Base-by-base conservation (phyloP, 1,140 invertebrate genomes). In the Meloidogyne floridensis region DNA sequence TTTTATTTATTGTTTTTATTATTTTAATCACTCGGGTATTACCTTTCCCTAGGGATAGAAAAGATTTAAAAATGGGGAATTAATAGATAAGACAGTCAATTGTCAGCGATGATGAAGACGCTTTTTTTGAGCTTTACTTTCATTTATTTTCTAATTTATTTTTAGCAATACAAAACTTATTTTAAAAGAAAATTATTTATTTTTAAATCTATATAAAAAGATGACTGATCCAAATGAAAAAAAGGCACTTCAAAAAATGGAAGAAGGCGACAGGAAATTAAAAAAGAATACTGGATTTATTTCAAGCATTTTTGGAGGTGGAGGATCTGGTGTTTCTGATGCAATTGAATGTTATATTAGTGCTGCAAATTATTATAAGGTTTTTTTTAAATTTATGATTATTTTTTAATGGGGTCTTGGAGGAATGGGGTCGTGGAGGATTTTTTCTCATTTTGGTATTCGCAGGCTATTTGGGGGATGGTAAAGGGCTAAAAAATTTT, bases 161-260 rank as follows among this genome's bases (percentile, higher is more conserved):
- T 65, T 18, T 6, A 65, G 59, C 59, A 65, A 65, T 65, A 65
- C 47, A 32, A 32, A 32, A 2, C 32, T 47, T 47, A 65, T 6
- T n/a, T 65, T n/a, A 6, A 15, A 59, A 15, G 4, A 15, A 59
- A n/a, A 65, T 32, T 77, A 32, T 32, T 32, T 2, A 32, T 32
- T 32, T 32, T 20, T 15, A 77, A 18, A n/a, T 32, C 13, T 51
- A 6, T n/a, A 77, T 32, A 65, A n/a, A 6, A 8, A 32, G 8
- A 89, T 89, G 88, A 77, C 85, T 51, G 88, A 89, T 77, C 59
- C 10, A 79, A 89, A 85, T 71, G 88, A 90, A 79, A 69, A 81
- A n/a, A 90, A 88, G 71, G 88, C 88, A 8, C 85, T 82, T 7
- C 75, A 82, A 20, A 87, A 85, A 75, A 70, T 89, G 56, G 84